phyloP scores from a whole-genome alignment of 2,888 invertebrate genomes.

The Tachina fera region DNA sequence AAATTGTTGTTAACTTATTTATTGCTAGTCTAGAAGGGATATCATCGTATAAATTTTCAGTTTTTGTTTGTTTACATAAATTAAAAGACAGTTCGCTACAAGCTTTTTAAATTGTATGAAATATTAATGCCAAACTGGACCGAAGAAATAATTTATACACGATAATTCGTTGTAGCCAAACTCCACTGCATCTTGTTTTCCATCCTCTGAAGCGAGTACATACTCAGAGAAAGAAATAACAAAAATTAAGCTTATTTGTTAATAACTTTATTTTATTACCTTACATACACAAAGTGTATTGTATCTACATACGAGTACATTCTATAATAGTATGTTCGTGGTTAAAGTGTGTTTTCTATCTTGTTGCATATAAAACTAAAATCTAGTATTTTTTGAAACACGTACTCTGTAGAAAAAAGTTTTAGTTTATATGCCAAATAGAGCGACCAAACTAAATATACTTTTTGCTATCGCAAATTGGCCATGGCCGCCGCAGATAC shows the following conservation, averaged over 20 bases:
- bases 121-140: no score
- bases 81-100: no score
- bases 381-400: neutral
- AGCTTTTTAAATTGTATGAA: no score
- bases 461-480: constrained; percentile 29
- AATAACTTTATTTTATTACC: neutral
- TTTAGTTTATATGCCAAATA: constrained; percentile 32
- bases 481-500: constrained; percentile 63
- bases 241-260: constrained; percentile 2
- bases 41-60: no score
- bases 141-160: no score
- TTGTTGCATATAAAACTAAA: constrained; percentile 27
- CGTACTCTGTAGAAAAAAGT: neutral
- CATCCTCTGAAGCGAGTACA: constrained; percentile 20
- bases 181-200: constrained; percentile 12
- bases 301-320: neutral
- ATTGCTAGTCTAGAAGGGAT: no score
- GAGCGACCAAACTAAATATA: constrained; percentile 40
- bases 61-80: no score
- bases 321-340: constrained; percentile 6
- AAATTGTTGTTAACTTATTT: no score
- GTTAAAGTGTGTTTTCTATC: constrained; percentile 35
- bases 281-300: neutral
- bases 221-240: constrained; percentile 15
- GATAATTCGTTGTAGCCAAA: no score